Evolutionary conservation across 2,797 vertebrate genomes (phyloP), one percentile per base, ranked within the genome.

Genomic region (Cryptoblepharus egeriae): DNA sequence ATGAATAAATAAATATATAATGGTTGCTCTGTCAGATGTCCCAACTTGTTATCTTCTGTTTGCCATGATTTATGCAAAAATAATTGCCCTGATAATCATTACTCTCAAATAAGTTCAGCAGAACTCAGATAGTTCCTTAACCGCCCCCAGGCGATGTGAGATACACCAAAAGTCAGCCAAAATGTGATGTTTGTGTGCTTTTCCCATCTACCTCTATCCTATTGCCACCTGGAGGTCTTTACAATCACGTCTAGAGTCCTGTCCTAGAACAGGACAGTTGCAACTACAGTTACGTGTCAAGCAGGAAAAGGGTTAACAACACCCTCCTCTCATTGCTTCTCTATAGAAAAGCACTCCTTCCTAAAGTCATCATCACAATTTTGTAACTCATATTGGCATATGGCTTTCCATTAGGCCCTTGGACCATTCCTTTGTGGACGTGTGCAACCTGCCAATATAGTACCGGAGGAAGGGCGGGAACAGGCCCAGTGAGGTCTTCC

Each of bases 381-480:
- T 68, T 68, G 65, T 68, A 10, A 11, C 65, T 9, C 22, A 30
- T 37, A 37, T 68, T 68, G 35, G 22, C 65, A 37, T 68, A 20
- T 68, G 22, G 18, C 65, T 24, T 55, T 70, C 63, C 9, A n/a
- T 71, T 77, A 71, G 45, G 42, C 9, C 26, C 57, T 77, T 49
- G 4, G 57, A 58, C 57, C 55, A 57, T 79, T 65, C 18, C 37
- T 79, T 24, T 67, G 26, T 35, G 7, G 52, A 37, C 22, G 83
- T 89, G 77, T 83, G 83, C 67, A 89, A 75, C 42, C 88, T 95
- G 80, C 74, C 83, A 92, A 91, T 7, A 88, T 77, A 87, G 82
- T 87, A 86, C 83, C 81, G 74, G 90, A 87, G 65, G 88, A 80
- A 58, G 67, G 28, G 52, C 30, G 45, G 20, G 32, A 52, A 35